Percentiles rank a stretch among this genome's conserved stretches.
phyloP scores from a whole-genome alignment of 1,140 invertebrate genomes.

The Palaemon carinicauda region DNA sequence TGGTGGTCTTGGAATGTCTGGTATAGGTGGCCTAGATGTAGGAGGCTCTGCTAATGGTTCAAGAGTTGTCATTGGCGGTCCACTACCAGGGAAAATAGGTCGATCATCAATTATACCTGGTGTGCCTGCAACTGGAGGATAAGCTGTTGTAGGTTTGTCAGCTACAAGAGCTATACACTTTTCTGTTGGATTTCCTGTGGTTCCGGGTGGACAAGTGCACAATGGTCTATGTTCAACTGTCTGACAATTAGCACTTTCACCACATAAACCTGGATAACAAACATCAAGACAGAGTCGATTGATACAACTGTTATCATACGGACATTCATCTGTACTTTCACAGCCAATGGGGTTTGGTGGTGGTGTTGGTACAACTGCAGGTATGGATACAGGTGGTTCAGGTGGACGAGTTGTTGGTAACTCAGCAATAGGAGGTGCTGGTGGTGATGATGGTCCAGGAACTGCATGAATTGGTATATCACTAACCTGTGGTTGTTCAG shows the following conservation, averaged over 20 bases:
- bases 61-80: constrained; percentile 72
- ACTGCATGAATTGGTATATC: constrained; percentile 18
- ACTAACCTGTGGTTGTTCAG: constrained; percentile 11
- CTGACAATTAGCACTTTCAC: constrained; percentile 74
- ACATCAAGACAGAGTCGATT: constrained; percentile 78
- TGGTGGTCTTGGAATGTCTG: not conserved
- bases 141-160: constrained; percentile 61
- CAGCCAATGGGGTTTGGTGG: constrained; percentile 78
- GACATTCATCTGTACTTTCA: constrained; percentile 75
- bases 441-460: constrained; percentile 5
- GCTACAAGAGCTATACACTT: constrained; percentile 49
- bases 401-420: constrained; percentile 7
- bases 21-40: constrained; percentile 73
- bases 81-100: constrained; percentile 80
- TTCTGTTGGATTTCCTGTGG: constrained; percentile 63
- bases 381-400: constrained; percentile 5
- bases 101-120: constrained; percentile 73
- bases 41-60: constrained; percentile 71
- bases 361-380: constrained; percentile 1
- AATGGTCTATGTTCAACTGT: constrained; percentile 65
- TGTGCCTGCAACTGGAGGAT: constrained; percentile 76
- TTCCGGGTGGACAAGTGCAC: constrained; percentile 63
- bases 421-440: constrained; percentile 10
- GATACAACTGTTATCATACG: constrained; percentile 75
- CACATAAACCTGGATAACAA: constrained; percentile 76